Base-by-base conservation (phyloP, 2,797 vertebrate genomes). In the Pipistrellus pygmaeus region DNA sequence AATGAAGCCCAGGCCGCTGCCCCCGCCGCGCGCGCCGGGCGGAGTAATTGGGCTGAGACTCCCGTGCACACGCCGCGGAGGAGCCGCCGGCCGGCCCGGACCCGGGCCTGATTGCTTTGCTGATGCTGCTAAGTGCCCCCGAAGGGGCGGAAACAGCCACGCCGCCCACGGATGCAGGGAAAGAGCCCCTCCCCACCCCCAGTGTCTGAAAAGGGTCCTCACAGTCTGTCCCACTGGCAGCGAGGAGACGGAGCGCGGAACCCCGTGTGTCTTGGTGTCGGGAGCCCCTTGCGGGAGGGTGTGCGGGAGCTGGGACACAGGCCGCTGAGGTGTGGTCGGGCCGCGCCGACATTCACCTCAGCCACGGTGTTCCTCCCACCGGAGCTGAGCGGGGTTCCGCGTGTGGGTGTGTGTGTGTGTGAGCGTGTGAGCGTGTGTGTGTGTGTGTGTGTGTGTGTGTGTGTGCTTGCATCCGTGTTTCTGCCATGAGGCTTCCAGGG, bases 41-140 rank as follows among this genome's bases (percentile, higher is more conserved):
- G 98, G 98, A 99, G 98, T 98, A 98, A 98, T 99, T 99, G 98
- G 98, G 97, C 98, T 98, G 98, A 98, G 98, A 98, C 98, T 98
- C 98, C 98, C 98, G 98, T 98, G 98, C 98, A 98, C 98, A 98
- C 98, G 98, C 97, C 93, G 98, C 98, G 98, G 98, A 98, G 98
- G 98, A 98, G 98, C 98, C 98, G 98, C 98, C 98, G 97, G 98
- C 98, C 98, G 1, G 38, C 98, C 98, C 98, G 98, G 98, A 98
- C 98, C 98, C 98, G 96, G 97, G 97, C 98, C 98, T 98, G 98
- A 98, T 98, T 98, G 98, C 98, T 98, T 98, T 98, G 98, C 98
- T 98, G 98, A 98, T 98, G 98, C 98, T 98, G 98, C 98, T 98
- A 98, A 98, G 98, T 98, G 98, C 98, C 98, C 98, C 98, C 98